phyloP scores from a whole-genome alignment of 2,797 vertebrate genomes.

The Scyliorhinus canicula region DNA sequence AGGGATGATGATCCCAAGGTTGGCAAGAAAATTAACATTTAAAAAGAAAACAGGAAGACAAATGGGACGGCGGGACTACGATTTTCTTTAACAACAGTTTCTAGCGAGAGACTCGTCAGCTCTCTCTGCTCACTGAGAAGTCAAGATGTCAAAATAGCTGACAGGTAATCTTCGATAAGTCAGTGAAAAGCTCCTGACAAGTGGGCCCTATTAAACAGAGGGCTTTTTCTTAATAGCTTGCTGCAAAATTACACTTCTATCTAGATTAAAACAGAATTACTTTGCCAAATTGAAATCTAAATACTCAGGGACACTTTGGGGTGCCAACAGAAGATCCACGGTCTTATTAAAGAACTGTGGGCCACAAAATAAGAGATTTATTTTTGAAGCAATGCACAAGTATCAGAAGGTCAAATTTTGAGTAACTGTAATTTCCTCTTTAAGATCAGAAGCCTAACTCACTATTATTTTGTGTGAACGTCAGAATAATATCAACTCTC shows the following conservation, averaged over 20 bases:
- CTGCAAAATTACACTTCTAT: constrained; percentile 1
- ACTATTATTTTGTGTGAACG: not conserved
- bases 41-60: not conserved
- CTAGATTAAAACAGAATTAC: not conserved
- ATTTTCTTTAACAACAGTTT: not conserved
- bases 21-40: not conserved
- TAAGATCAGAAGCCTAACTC: not conserved
- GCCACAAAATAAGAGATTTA: not conserved
- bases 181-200: not conserved
- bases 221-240: not conserved
- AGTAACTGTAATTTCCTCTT: not conserved
- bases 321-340: not conserved
- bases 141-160: not conserved
- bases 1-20: not conserved
- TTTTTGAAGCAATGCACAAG: not conserved
- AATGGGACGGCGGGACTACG: not conserved
- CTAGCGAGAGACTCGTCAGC: not conserved
- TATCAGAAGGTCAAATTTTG: constrained; percentile 10
- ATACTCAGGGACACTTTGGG: not conserved
- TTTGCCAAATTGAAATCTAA: constrained; percentile 23
- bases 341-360: not conserved
- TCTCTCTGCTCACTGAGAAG: not conserved
- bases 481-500: not conserved
- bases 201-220: not conserved
- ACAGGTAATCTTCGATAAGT: constrained; percentile 9